Evolutionary conservation across 2,888 invertebrate species (phyloP), one percentile per base, ranked within the genome.

Genomic region (Melangyna quadrimaculata): DNA sequence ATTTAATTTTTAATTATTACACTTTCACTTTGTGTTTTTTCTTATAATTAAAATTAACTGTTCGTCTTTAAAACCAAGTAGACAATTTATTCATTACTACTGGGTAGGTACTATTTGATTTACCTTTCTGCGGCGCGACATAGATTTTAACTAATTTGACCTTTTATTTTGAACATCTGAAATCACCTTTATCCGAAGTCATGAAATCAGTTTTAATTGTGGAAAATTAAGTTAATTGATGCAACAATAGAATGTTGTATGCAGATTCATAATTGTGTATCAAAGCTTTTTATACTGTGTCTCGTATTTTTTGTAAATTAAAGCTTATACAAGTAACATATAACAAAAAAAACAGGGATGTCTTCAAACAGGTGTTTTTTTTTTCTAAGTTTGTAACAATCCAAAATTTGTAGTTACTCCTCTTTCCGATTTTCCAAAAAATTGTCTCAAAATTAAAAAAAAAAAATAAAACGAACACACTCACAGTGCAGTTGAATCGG

Each of bases 171-270:
- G 7, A 57, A 19, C 10, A 14, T 37, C 3, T 2, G 1, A 24
- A 59, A 59, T 59, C 37, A 24, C n/a, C 55, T 29, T n/a, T 17
- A 32, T 29, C 55, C 19, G 0, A 8, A 27, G 3, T 59, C 8
- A 24, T n/a, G n/a, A 22, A 59, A 37, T 59, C 59, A 9, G 8
- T 59, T 59, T 35, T 57, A 57, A 59, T 59, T 59, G 35, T 8
- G 1, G 10, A 14, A 24, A 59, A 59, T 59, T 59, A 37, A 14
- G 35, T 22, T 32, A 7, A 37, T 37, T 59, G n/a, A 53, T 55
- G 29, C n/a, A 29, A 29, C 53, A 55, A 51, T 24, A 8, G 7
- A n/a, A 48, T 5, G 3, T 22, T 22, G 17, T 43, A n/a, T 22
- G 1, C 24, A 1, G 1, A 24, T 24, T 17, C 9, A 17, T 10